Base-by-base conservation (phyloP, 2,888 invertebrate species). In the Macaria notata region DNA sequence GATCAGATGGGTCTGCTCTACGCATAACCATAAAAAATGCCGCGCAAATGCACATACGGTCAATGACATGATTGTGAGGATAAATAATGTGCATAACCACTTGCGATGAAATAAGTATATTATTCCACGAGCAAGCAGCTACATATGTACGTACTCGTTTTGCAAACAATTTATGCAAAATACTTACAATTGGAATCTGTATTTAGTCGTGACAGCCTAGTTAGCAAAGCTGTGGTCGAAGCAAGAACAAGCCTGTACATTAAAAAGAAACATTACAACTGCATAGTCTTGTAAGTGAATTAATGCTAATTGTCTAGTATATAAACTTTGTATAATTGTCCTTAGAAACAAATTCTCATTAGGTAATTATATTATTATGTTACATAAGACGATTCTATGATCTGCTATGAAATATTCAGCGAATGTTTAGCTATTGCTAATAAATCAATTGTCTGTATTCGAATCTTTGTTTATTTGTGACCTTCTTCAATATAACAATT, bases 11-110 rank as follows among this genome's bases (percentile, higher is more conserved):
- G 31, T 61, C 0, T 78, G 78, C 48, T 75, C 75, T 9, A 71
- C 75, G 0, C 72, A 76, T 50, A 64, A 68, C 43, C 36, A 59
- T 43, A 69, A 57, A 47, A 63, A 65, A 42, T 76, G 76, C 45
- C 46, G 58, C 0, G 76, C 76, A 0, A n/a, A 53, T 1, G 51
- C 69, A 1, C 59, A 66, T 9, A 74, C 75, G 0, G 1, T 62
- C 0, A 57, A 64, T 31, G 59, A 69, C 29, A 46, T 52, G 9
- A 63, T 78, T 1, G 4, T 71, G 3, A 64, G 54, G 9, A 33
- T 66, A 0, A 71, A 72, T 30, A 73, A 70, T 9, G 48, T 46
- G 1, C 79, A 79, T 57, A 71, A 68, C n/a, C 77, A 79, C 49
- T 38, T 5, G 3, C 8, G 6, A 5, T 38, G 3, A 8, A 1